A percentile compares a stretch with the other conserved stretches of the same genome.
These are phyloP conservation scores for Selenia dentaria DNA, from an alignment of 2,888 invertebrate genomes.

Conservation along the genomic window DNA sequence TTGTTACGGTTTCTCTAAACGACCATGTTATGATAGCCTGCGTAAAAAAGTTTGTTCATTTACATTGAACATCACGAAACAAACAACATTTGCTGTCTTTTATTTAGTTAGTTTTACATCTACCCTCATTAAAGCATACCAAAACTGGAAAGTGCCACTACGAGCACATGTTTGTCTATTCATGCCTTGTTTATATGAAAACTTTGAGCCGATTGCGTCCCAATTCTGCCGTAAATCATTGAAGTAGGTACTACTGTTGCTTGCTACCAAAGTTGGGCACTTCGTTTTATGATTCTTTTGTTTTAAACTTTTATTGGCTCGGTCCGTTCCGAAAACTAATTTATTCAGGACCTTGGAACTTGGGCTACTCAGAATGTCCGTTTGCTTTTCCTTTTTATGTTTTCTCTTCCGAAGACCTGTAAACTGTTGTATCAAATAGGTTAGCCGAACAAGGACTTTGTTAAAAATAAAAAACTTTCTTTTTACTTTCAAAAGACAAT, in stretches of 20 bases:
- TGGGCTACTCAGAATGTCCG: conserved; percentile 57
- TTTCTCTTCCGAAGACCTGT: conserved; percentile 39
- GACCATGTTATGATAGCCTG: no score
- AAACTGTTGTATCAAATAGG: conserved; percentile 36
- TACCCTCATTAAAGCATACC: conserved; percentile 22
- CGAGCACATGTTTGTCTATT: conserved; percentile 73
- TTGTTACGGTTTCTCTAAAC: no score
- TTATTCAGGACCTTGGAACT: conserved; percentile 80
- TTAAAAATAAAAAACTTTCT: no score
- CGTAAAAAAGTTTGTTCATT: not conserved
- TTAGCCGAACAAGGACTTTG: conserved; percentile 32
- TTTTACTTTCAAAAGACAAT: no score
- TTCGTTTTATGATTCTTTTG: conserved; percentile 83
- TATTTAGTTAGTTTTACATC: conserved; percentile 15
- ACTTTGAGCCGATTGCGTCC: conserved; percentile 74
- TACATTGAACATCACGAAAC: not conserved
- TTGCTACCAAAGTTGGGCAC: conserved; percentile 72
- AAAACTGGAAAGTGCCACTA: conserved; percentile 34
- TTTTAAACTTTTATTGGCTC: conserved; percentile 82
- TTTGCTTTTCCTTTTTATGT: conserved; percentile 65
- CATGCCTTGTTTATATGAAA: conserved; percentile 75
- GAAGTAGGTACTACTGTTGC: conserved; percentile 67
- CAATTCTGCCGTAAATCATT: conserved; percentile 75
- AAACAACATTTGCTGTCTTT: not conserved
- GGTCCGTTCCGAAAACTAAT: conserved; percentile 79